Evolutionary conservation across 2,888 invertebrate genomes (phyloP), one percentile per base, ranked within the genome.

Genomic region (Incurvaria masculella): DNA sequence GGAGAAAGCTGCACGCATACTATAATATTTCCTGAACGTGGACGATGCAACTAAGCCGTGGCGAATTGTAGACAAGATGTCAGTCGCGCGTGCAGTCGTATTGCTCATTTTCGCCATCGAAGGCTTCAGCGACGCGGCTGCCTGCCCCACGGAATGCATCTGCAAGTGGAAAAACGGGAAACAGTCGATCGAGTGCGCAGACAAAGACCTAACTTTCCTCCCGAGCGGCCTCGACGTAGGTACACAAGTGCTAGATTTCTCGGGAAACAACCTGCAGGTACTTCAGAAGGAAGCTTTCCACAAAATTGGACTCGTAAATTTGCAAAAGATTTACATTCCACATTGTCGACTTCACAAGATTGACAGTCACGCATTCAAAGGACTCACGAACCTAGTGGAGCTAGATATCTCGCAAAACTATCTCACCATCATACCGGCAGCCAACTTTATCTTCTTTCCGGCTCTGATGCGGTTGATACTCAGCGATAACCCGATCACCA

Each of bases 121-220:
- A 11, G 33, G 33, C 33, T 63, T 76, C 27, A 66, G 76, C 20
- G 73, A 72, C 2, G 72, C 69, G 39, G 64, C 72, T 54, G 81
- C 83, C 45, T 94, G 93, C 65, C 93, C 93, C 21, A 74, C 82
- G 27, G 83, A 85, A 55, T 95, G 94, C 69, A 80, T 85, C 49
- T 95, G 95, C 80, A 93, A 92, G 67, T 94, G 94, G 94, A 94
- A 93, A 69, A 88, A 89, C 63, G 94, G 94, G 44, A 95, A 95
- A 64, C 88, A 93, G 64, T 90, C 91, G 56, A 93, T 92, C 45
- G 93, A 94, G 68, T 95, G 95, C 70, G 83, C 87, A 45, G 86
- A 88, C 53, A 88, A 88, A 63, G 86, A 85, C 47, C 76, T 94
- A 47, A 83, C 87, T 54, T 81, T 84, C 11, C 85, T 94, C 49